Evolutionary conservation across 2,888 invertebrate genomes (phyloP).

Genomic region (Rhopalosiphum nymphaeae): DNA sequence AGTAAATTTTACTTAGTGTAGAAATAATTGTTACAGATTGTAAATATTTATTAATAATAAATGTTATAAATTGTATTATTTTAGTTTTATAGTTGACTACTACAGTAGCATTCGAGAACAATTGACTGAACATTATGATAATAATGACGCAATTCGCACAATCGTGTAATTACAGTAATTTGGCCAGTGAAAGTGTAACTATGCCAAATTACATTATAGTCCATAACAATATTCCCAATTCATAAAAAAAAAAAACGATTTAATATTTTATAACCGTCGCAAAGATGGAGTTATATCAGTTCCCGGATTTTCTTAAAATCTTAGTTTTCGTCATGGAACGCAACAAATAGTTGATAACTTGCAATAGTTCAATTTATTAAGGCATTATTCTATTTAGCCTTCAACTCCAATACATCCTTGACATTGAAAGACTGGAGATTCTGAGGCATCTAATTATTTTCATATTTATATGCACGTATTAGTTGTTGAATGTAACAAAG

Average conservation of each 20-base stretch:
- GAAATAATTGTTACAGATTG: too few relatives aligned
- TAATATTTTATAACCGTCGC: conserved; percentile 4
- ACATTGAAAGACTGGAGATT: conserved; percentile 40
- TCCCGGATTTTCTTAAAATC: neutral
- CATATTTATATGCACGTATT: neutral
- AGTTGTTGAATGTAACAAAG: conserved; percentile 34
- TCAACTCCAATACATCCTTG: conserved; percentile 4
- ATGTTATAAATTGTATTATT: neutral
- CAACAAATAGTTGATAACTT: neutral
- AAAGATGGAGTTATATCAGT: neutral
- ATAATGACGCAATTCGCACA: conserved; percentile 58
- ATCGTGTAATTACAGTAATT: conserved; percentile 63
- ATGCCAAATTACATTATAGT: conserved; percentile 54
- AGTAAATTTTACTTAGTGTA: too few relatives aligned
- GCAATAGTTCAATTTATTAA: neutral
- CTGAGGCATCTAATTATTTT: conserved; percentile 41
- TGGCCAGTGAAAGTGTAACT: conserved; percentile 60
- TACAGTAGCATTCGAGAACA: conserved; percentile 31
- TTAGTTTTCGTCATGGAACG: neutral
- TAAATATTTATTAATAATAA: too few relatives aligned
- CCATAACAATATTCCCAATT: conserved; percentile 38
- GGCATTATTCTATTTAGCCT: conserved; percentile 34
- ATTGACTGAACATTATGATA: conserved; percentile 49
- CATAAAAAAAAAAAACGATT: neutral
- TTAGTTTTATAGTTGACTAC: neutral